Evolutionary conservation across 2,797 vertebrate genomes (phyloP), one percentile per base, ranked within the genome.

Genomic region (Pelochelys cantorii): DNA sequence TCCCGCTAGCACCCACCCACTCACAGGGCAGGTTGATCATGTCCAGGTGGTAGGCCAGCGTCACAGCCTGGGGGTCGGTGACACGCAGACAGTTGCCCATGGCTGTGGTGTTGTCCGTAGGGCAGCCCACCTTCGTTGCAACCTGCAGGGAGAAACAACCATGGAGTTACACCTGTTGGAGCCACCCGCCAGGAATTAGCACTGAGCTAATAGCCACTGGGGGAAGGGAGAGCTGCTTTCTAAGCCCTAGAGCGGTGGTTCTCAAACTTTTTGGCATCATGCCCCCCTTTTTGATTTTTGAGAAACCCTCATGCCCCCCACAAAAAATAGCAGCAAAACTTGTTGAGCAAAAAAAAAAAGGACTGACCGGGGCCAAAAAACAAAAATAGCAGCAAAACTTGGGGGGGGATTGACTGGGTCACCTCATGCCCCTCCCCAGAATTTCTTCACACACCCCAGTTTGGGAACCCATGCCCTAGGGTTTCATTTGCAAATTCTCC

Each of bases 31-130:
- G 96, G 82, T 97, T 78, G 0, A 0, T 0, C 15, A 99, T 1
- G 2, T 87, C 42, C 81, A 98, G 3, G 23, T 94, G 88, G 37
- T 98, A 99, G 14, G 99, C 99, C 93, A 98, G 1, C 0, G 98
- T 99, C 87, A 99, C 60, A 1, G 57, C 2, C 2, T 34, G 90
- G 27, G 99, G 98, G 80, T 99, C 98, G 0, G 98, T 97, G 84
- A 93, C 37, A 71, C 98, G 99, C 88, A 99, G 95, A 93, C 99
- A 99, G 78, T 52, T n/a, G 29, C 97, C 98, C 98, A 99, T 96
- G 5, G 1, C 62, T 0, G 92, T 42, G 0, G 93, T 96, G 2
- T 97, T 85, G 52, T 98, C 97, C 2, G 91, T 97, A 22, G 98
- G 98, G 89, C 99, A 99, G 89, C 98, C 98, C 85, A 99, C 97